Base-by-base conservation (phyloP, 2,888 invertebrate genomes). In the Caenorhabditis sp. region DNA sequence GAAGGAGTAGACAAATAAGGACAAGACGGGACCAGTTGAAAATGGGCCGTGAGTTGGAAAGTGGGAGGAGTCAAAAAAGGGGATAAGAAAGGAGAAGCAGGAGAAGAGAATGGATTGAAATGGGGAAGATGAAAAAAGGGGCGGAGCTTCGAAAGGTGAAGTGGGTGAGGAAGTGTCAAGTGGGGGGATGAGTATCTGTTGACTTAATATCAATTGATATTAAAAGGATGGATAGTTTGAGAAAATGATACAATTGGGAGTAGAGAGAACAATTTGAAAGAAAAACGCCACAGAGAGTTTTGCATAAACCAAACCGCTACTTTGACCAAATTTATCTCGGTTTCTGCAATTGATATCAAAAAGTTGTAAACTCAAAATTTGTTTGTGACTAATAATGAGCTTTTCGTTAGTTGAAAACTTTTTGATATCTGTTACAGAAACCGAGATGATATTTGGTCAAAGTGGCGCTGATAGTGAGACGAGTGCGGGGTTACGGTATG, bases 91-190 rank as follows among this genome's bases (percentile, higher is more conserved):
- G 31, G 31, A 49, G 12, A 16, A 31, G 59, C 3, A 54, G 54
- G 22, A 10, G 49, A 49, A 19, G 44, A n/a, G n/a, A 47, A 47
- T 2, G 51, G 31, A 64, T 49, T 28, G 74, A 24, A 41, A n/a
- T n/a, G n/a, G 44, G 49, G 56, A 28, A 28, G 35, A 58, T 31
- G 58, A 61, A 38, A 54, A 64, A 24, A 56, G 12, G 54, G 76
- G 49, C 58, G 76, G 68, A 38, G 66, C 26, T 19, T 19, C n/a
- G 14, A 47, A 47, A 56, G 54, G 28, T 72, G 49, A 80, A 75
- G 80, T 80, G 80, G 68, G 68, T 24, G 49, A 68, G 8, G 74
- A 81, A 72, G 82, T 76, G 82, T 82, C 76, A 82, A 82, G 82
- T 82, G 82, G 26, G 26, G 51, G n/a, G 79, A 79, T 70, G 61